Base-by-base conservation (phyloP, 2,113 vertebrate species). In the Cyprinodon brontotheroides region DNA sequence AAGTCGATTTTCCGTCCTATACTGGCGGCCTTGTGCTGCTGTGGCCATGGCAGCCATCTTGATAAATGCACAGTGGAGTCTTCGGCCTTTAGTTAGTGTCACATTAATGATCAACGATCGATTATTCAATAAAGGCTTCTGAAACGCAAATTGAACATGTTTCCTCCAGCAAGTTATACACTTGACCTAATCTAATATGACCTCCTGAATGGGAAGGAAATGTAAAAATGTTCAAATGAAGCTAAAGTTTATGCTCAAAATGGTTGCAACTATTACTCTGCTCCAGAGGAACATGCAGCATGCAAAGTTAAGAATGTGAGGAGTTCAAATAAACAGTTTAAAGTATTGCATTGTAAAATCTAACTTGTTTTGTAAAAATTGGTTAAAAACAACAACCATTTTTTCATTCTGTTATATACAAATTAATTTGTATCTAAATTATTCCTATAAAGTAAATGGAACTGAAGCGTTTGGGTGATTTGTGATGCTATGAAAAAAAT, bases 41-140 rank as follows among this genome's bases (percentile, higher is more conserved):
- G 71, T 61, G n/a, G 48, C 57, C 67, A 74, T 63, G 45, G 70
- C 20, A 72, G 71, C 70, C 68, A 59, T 50, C 36, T 47, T 43
- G 11, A 78, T 70, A 29, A 77, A 78, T 43, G 57, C 74, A 62
- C 12, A 3, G 0, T 13, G 47, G 80, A 68, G 12, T 20, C 45
- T 29, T 8, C 11, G 43, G 68, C 43, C 29, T 73, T 68, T 75
- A 78, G 50, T 73, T 40, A 38, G 61, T 17, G 37, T 39, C 39
- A 0, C 22, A 0, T 36, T 70, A 61, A 68, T 68, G 22, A 73
- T 48, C 40, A 63, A 48, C 57, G 20, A 69, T 48, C 37, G 67
- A 70, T 61, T 36, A 65, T 68, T 60, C 17, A 60, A 53, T 47
- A 50, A 74, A 41, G 48, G 22, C 14, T 40, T 45, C 36, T 53